phyloP scores from a whole-genome alignment of 2,797 vertebrate genomes.

The Argentina silus region DNA sequence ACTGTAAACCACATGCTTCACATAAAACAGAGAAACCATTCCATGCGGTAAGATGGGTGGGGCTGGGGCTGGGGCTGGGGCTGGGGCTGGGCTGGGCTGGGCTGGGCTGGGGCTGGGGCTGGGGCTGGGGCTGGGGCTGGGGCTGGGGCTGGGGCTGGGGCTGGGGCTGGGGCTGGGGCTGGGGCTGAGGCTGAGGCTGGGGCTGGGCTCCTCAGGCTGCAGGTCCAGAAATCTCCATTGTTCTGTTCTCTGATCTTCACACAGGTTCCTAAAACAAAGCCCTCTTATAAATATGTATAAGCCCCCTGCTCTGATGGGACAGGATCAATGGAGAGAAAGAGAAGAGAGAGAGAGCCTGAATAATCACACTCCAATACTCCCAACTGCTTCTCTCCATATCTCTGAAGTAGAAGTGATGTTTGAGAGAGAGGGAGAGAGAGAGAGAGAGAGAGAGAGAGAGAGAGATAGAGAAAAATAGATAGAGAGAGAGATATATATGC shows the following conservation, averaged over 20 bases:
- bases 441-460: background rate
- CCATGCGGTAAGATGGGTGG: slow-evolving; percentile 15
- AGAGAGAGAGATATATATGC: background rate
- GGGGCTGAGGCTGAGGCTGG: slow-evolving; percentile 59
- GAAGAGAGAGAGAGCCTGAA: slow-evolving; percentile 69
- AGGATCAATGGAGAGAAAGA: slow-evolving; percentile 74
- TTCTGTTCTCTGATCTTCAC: slow-evolving; percentile 78
- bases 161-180: background rate
- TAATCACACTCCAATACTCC: slow-evolving; percentile 78
- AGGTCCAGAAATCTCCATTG: slow-evolving; percentile 75
- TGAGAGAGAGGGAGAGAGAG: slow-evolving; percentile 35
- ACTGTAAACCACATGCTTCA: slow-evolving; percentile 24
- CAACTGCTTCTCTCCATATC: slow-evolving; percentile 61
- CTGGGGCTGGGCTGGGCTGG: background rate
- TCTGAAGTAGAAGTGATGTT: slow-evolving; percentile 74
- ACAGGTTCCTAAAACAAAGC: slow-evolving; percentile 79
- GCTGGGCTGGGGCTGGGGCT: slow-evolving; percentile 28
- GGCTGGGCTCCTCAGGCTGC: no score
- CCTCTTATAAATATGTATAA: slow-evolving; percentile 86
- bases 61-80: background rate
- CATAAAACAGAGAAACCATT: slow-evolving; percentile 55
- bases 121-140: background rate
- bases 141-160: background rate
- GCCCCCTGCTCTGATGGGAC: slow-evolving; percentile 71
- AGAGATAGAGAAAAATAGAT: slow-evolving; percentile 1